Base-by-base conservation (phyloP, 2,113 vertebrate species). In the Picathartes gymnocephalus region DNA sequence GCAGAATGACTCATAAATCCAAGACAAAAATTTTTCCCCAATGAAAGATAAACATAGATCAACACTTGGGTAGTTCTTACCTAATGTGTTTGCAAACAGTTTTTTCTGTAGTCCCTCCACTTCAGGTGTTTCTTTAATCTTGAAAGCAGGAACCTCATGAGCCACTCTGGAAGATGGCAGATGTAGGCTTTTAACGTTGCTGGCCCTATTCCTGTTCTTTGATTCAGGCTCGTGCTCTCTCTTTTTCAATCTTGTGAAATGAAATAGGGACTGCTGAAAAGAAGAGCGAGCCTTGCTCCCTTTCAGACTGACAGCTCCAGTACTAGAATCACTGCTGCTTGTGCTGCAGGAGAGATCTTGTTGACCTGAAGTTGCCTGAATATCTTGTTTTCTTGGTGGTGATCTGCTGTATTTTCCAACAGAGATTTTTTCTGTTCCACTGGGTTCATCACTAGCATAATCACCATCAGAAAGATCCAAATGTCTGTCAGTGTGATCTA, bases 361-460 rank as follows among this genome's bases (percentile, higher is more conserved):
- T 7, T 96, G 77, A 53, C 53, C 51, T 65, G 40, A 37, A 37
- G 64, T 64, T 4, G 2, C 37, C 28, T 69, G 84, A 65, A 21
- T 37, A 28, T 61, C 60, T 70, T 82, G 35, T 15, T 85, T 95
- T 31, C 65, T 83, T 70, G 51, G 15, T 60, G 40, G 25, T 39
- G 66, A 73, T 40, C 37, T 76, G 48, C 30, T 31, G 37, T 44
- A 35, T 28, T 28, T 91, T 53, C 88, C 74, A 64, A 50, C 6
- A 44, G 58, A 60, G 3, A 16, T 53, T 50, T 97, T 89, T 87
- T 96, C 96, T 31, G 69, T 60, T 61, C 90, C 96, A 56, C 96
- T 98, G 44, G 93, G 94, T 27, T 96, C 94, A 58, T 98, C 95
- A 20, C 97, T 98, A 81, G 93, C 96, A 56, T 97, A 98, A 65